These are phyloP conservation scores for Arctopsyche grandis DNA, from an alignment of 1,140 invertebrate species.

Conservation along the genomic window DNA sequence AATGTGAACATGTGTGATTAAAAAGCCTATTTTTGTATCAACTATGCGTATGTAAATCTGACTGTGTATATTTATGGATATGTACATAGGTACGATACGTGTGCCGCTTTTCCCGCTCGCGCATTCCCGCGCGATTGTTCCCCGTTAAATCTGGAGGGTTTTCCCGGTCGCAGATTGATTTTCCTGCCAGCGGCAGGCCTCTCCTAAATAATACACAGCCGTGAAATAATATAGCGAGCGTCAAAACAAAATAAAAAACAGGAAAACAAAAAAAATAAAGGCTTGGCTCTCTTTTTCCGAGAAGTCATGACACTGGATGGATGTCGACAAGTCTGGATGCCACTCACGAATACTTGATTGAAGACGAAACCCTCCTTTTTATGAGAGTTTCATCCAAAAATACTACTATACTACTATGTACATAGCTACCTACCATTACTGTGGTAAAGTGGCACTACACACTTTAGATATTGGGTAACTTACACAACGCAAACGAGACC, in stretches of 20 bases:
- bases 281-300: background rate
- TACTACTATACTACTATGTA: too few relatives aligned
- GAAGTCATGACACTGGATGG: constrained; percentile 6
- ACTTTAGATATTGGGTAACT: too few relatives aligned
- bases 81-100: too few relatives aligned
- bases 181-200: constrained; percentile 19
- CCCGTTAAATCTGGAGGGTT: constrained; percentile 12
- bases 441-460: too few relatives aligned
- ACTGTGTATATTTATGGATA: too few relatives aligned
- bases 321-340: constrained; percentile 3
- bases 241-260: background rate
- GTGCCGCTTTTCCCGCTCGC: too few relatives aligned
- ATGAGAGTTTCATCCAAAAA: too few relatives aligned
- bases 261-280: background rate
- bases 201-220: constrained; percentile 22
- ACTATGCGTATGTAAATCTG: too few relatives aligned
- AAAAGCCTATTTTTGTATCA: too few relatives aligned
- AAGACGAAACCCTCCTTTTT: background rate
- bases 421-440: too few relatives aligned
- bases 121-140: background rate
- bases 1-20: too few relatives aligned
- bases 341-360: constrained; percentile 16
- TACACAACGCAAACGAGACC: too few relatives aligned
- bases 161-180: constrained; percentile 12
- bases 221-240: constrained; percentile 9